A percentile compares a stretch with the other conserved stretches of the same genome.
Conservation (phyloP, 1,140 invertebrate genomes). For the Meloidogyne exigua region DNA sequence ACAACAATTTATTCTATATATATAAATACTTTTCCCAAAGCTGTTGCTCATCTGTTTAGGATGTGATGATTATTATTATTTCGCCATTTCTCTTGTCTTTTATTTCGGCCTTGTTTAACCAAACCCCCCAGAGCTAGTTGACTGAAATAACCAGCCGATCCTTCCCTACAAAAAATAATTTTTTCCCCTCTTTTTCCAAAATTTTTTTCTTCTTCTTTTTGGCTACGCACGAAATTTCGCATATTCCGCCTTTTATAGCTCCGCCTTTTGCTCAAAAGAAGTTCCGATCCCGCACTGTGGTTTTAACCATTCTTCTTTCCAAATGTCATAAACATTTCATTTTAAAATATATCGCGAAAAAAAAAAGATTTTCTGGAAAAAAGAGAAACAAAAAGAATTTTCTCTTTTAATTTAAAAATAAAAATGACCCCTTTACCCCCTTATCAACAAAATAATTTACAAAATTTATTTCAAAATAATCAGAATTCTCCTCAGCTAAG, state of each 20-base stretch:
- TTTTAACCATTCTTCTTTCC: neutral
- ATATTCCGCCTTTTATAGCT: slow-evolving; percentile 3
- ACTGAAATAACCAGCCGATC: neutral
- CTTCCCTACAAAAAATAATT: neutral
- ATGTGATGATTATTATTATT: neutral
- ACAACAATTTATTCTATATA: no score
- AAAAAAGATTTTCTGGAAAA: neutral
- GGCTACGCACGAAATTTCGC: slow-evolving; percentile 3
- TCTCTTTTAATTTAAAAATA: neutral
- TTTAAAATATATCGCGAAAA: neutral
- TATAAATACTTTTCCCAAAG: no score
- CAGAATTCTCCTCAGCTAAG: neutral
- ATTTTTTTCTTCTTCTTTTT: neutral
- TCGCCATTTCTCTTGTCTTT: neutral
- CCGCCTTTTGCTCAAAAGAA: neutral
- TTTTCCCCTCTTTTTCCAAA: neutral
- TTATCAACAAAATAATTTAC: slow-evolving; percentile 10
- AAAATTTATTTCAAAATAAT: neutral
- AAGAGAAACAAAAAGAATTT: neutral
- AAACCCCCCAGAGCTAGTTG: neutral
- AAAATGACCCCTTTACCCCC: neutral
- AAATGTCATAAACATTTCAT: neutral
- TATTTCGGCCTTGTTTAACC: neutral
- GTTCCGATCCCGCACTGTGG: slow-evolving; percentile 8
- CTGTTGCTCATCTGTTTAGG: neutral